A percentile compares a stretch with the other conserved stretches of the same genome.
Evolutionary conservation across 2,888 invertebrate genomes (phyloP).

Genomic region (Eupithecia inturbata): DNA sequence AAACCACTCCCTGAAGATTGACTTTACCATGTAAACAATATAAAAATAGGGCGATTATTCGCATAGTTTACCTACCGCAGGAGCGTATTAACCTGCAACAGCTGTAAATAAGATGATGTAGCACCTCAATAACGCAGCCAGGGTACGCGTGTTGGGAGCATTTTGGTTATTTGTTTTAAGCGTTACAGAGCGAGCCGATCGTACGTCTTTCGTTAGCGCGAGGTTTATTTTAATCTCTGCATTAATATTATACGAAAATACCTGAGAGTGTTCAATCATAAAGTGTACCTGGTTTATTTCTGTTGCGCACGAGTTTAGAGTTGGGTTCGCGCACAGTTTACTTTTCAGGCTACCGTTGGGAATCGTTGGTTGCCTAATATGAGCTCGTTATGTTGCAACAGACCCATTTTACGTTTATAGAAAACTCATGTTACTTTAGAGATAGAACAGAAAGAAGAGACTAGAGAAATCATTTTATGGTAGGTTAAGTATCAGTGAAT

Average conservation of each 20-base stretch:
- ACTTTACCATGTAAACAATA: constrained; percentile 59
- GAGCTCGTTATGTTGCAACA: constrained; percentile 36
- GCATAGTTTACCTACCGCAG: constrained; percentile 63
- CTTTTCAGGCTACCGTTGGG: constrained; percentile 61
- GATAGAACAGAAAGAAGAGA: background rate
- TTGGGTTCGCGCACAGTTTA: constrained; percentile 62
- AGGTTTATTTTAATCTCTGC: constrained; percentile 76
- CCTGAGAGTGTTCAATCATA: constrained; percentile 81
- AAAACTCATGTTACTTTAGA: background rate
- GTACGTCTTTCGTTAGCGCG: constrained; percentile 71
- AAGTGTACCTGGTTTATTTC: constrained; percentile 82
- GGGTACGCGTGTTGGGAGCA: constrained; percentile 71
- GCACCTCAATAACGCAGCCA: constrained; percentile 73
- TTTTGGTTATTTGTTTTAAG: constrained; percentile 79
- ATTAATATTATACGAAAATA: constrained; percentile 80
- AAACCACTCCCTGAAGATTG: constrained; percentile 44
- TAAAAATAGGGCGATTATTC: constrained; percentile 74
- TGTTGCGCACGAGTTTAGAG: constrained; percentile 67
- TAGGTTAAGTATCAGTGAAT: background rate
- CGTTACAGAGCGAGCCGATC: constrained; percentile 63
- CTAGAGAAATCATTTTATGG: background rate
- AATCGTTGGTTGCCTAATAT: constrained; percentile 60
- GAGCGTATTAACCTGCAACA: constrained; percentile 74
- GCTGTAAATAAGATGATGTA: constrained; percentile 81
- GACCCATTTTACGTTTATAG: constrained; percentile 45